Evolutionary conservation across 2,113 vertebrate genomes (phyloP), one percentile per base, ranked within the genome.

Genomic region (Synchiropus splendidus): DNA sequence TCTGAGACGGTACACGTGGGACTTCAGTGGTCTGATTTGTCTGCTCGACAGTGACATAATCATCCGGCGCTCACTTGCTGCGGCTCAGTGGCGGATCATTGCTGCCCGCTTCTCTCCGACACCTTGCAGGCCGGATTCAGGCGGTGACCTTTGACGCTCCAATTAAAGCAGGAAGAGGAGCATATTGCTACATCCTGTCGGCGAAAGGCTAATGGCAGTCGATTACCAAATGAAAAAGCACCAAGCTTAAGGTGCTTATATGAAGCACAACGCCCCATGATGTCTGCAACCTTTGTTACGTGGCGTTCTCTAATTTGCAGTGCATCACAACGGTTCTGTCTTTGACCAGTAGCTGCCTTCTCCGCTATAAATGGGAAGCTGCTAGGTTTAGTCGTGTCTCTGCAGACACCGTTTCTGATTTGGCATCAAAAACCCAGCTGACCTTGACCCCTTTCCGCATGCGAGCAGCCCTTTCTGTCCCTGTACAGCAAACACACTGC

Each of bases 1-100:
- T 71, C 69, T 62, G 65, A 75, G 67, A 76, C 58, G 13, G 67
- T 53, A 43, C 76, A 65, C 55, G 38, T 67, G 78, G 74, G 77
- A 75, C 67, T 55, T 56, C 31, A 40, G 43, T n/a, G 70, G 57
- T 64, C 70, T 71, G 66, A 64, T 73, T 67, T 36, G 69, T 62
- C 57, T 64, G 61, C 59, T 44, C 35, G 12, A 17, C 42, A 64
- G 58, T 64, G 56, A 70, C 51, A 38, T 55, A 64, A 64, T 40
- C 39, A 1, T 36, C 51, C 15, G 16, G 44, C 18, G 14, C 46
- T 56, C 38, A n/a, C n/a, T n/a, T n/a, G n/a, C 46, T 18, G 16
- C 42, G 32, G 42, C 39, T 39, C 39, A 10, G 14, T 27, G 51
- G 10, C 37, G 38, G 30, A 58, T 42, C 36, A 36, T 2, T 42